phyloP scores from a whole-genome alignment of 2,113 vertebrate genomes.

The Sander vitreus region DNA sequence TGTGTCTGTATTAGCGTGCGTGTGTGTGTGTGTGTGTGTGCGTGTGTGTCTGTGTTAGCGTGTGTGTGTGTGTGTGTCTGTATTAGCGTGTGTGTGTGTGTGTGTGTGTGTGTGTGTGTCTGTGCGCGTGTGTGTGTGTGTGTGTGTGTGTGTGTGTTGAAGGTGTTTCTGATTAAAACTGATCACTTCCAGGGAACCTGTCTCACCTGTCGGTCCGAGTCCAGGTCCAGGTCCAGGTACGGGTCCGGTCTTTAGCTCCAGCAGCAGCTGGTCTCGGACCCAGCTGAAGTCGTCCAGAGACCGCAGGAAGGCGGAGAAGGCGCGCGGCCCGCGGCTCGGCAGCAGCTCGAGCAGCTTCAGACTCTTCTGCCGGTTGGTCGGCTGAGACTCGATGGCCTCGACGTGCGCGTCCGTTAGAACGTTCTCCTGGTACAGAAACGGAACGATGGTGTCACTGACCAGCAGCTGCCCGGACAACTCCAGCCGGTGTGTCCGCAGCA shows the following conservation, averaged over 20 bases:
- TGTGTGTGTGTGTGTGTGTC: too few relatives aligned
- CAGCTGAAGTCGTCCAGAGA: conserved; percentile 91
- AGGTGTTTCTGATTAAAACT: too few relatives aligned
- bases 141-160: too few relatives aligned
- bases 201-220: conserved; percentile 73
- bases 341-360: conserved; percentile 90
- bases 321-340: conserved; percentile 90
- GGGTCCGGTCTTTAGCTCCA: conserved; percentile 29
- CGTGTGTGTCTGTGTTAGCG: too few relatives aligned
- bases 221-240: not conserved
- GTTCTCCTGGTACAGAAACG: conserved; percentile 92
- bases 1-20: too few relatives aligned
- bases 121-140: too few relatives aligned
- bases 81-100: too few relatives aligned
- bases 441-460: conserved; percentile 89
- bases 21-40: too few relatives aligned
- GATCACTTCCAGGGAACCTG: too few relatives aligned
- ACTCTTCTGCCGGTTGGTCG: conserved; percentile 83
- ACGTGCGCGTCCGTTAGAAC: conserved; percentile 88
- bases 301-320: conserved; percentile 88
- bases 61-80: too few relatives aligned
- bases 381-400: conserved; percentile 89
- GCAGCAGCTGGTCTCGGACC: conserved; percentile 86
- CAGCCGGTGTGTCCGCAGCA: conserved; percentile 88
- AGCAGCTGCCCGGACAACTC: conserved; percentile 88